Conservation (phyloP, 2,113 vertebrate genomes). For the Bos javanicus region DNA sequence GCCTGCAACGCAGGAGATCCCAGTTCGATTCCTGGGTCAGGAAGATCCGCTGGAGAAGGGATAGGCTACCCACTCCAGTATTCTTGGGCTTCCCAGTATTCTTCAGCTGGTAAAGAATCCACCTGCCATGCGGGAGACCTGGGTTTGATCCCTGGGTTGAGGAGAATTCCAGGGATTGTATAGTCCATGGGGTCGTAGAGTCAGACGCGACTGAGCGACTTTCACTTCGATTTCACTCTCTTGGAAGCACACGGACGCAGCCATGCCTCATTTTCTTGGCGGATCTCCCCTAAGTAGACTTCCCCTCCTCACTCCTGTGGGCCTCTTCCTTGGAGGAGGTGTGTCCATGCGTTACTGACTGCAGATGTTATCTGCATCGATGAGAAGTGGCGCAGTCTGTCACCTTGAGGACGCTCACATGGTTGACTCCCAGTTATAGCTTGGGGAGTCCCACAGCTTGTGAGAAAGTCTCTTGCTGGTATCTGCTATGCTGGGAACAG, state of each 20-base stretch:
- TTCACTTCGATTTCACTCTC: constrained; percentile 26
- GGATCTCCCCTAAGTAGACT: constrained; percentile 61
- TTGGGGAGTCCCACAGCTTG: neutral
- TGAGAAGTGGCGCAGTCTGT: constrained; percentile 2
- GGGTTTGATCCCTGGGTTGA: neutral
- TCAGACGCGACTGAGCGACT: neutral
- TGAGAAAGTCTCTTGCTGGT: neutral
- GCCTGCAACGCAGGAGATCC: accelerated
- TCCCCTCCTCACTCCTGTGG: constrained; percentile 43
- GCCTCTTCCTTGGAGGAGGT: constrained; percentile 56
- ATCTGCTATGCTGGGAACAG: neutral
- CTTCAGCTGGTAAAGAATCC: neutral
- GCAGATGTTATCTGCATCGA: neutral
- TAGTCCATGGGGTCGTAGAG: neutral
- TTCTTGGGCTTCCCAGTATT: neutral
- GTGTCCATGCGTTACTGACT: neutral
- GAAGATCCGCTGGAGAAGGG: neutral
- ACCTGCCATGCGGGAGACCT: neutral
- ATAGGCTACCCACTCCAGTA: neutral
- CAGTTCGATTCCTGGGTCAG: accelerated
- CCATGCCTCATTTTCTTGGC: constrained; percentile 60
- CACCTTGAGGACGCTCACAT: neutral
- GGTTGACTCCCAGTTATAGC: neutral
- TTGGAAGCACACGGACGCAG: constrained; percentile 41
- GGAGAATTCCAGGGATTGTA: neutral